Evolutionary conservation across 1,140 invertebrate species (phyloP), one percentile per base, ranked within the genome.

Genomic region (Drosophila rufa): DNA sequence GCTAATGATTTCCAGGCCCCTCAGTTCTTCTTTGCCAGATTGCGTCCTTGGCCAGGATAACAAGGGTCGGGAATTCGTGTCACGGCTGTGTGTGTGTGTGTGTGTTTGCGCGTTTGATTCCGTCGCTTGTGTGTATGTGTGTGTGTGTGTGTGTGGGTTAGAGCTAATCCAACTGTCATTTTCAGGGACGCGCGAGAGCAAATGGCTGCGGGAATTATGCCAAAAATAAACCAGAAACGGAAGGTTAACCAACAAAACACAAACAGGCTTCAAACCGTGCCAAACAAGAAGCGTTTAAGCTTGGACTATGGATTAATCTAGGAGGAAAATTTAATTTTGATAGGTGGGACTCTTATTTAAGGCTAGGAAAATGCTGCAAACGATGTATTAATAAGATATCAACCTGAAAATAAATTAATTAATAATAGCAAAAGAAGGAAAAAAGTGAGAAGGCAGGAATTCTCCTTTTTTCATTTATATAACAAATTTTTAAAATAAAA

Each of bases 141-240:
- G 42, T 59, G 9, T n/a, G 50, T 67, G 25, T 68, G 36, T 42
- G n/a, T 36, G 45, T 19, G 30, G 51, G 51, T 27, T 71, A 75
- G 53, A 56, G 62, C 85, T 85, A 79, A 85, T 81, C 79, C 84
- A 85, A 84, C 71, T 87, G 83, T 82, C 83, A 80, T 57, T 60
- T 77, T 79, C 79, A 85, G 82, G 66, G 76, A 66, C 68, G 47
- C 60, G 59, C 38, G 30, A 45, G n/a, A 43, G 69, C 56, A 80
- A 87, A 81, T 75, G 74, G 62, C 73, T 80, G 75, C 80, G 83
- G 65, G 77, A 78, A 80, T 75, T 75, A 75, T 80, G 78, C 80
- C 81, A 89, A 79, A 90, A 74, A 85, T 85, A 64, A 68, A 83
- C 46, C 47, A 70, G 36, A 46, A 42, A 45, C 38, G 25, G 25